phyloP scores from a whole-genome alignment of 2,113 vertebrate genomes.

The Pomatostomus ruficeps region DNA sequence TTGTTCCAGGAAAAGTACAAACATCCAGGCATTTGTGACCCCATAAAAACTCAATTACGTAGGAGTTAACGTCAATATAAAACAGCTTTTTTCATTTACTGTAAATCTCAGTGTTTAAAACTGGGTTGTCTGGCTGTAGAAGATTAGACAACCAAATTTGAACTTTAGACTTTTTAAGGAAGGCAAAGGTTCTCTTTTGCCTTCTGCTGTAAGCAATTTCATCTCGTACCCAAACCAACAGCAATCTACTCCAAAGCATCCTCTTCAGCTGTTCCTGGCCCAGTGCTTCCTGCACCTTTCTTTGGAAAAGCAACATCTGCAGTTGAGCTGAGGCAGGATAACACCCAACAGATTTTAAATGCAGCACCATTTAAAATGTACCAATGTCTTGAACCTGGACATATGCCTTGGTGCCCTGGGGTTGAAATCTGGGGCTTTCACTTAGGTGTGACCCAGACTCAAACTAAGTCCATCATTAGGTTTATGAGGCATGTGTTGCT shows the following conservation, averaged over 20 bases:
- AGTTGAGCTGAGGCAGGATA: neutral
- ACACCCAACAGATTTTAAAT: neutral
- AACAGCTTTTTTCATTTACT: slow-evolving; percentile 55
- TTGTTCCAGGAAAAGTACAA: slow-evolving; percentile 46
- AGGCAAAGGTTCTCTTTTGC: neutral
- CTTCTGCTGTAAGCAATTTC: neutral
- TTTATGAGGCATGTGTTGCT: neutral
- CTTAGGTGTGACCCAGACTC: neutral
- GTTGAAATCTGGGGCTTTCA: neutral
- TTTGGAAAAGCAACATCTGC: neutral
- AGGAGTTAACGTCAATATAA: slow-evolving; percentile 58
- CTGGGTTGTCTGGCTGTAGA: neutral
- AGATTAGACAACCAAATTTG: neutral
- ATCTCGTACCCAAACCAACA: neutral
- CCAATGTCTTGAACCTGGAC: neutral
- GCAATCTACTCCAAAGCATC: neutral
- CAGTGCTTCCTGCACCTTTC: neutral
- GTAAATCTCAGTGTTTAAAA: slow-evolving; percentile 23
- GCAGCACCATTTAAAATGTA: neutral
- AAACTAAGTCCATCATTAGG: neutral
- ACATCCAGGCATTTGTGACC: slow-evolving; percentile 45
- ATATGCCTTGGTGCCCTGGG: neutral
- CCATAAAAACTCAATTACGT: slow-evolving; percentile 60
- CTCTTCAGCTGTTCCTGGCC: neutral
- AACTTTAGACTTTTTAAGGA: slow-evolving; percentile 19